These are phyloP conservation scores for Ageneiosus marmoratus DNA, from an alignment of 2,113 vertebrate genomes.

Conservation along the genomic window DNA sequence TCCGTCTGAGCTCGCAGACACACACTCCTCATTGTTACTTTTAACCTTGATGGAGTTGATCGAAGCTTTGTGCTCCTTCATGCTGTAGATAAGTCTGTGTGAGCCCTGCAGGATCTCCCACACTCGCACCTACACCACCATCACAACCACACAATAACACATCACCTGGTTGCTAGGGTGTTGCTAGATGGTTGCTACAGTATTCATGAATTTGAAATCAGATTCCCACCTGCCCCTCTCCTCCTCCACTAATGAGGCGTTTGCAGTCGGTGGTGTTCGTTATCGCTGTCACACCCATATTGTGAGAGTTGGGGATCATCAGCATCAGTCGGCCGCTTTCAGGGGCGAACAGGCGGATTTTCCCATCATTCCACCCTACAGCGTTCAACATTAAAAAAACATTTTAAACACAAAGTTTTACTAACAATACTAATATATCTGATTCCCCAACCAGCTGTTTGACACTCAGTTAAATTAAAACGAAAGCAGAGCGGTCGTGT, in stretches of 20 bases:
- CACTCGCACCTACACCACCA: conserved; percentile 72
- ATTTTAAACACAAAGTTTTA: not conserved
- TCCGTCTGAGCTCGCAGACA: conserved; percentile 81
- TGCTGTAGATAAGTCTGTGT: conserved; percentile 69
- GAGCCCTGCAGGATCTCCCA: conserved; percentile 75
- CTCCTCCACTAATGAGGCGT: conserved; percentile 84
- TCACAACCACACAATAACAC: not conserved
- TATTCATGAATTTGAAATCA: not conserved
- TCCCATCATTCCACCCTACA: conserved; percentile 84
- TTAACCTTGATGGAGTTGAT: conserved; percentile 81
- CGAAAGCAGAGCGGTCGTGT: no score
- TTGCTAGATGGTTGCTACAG: not conserved
- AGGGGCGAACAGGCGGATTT: conserved; percentile 81
- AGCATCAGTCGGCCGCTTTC: conserved; percentile 77
- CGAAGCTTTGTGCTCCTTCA: conserved; percentile 79
- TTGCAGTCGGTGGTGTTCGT: conserved; percentile 78
- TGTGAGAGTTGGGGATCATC: conserved; percentile 77
- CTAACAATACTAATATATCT: not conserved
- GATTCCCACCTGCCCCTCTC: conserved; percentile 80
- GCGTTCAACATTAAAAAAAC: not conserved
- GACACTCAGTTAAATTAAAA: no score
- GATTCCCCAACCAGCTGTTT: not conserved
- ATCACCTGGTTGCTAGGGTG: not conserved
- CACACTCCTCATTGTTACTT: conserved; percentile 78
- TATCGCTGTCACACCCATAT: conserved; percentile 78